Evolutionary conservation across 2,797 vertebrate species (phyloP).

Genomic region (Selene dorsalis): DNA sequence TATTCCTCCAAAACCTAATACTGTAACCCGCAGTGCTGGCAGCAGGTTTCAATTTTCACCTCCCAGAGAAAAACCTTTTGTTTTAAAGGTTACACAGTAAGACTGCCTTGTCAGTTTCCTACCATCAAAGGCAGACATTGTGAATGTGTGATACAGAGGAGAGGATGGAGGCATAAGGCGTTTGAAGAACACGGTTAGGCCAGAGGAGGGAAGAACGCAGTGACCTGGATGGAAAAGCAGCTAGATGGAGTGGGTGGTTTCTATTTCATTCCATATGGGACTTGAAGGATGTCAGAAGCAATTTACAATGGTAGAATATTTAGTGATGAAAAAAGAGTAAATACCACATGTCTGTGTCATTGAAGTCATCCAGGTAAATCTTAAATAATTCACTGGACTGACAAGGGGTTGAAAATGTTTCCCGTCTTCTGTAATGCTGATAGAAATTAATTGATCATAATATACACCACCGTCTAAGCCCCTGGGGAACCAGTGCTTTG

Average conservation of each 20-base stretch:
- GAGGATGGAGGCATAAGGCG: not conserved
- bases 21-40: not conserved
- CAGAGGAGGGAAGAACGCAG: not conserved
- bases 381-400: not conserved
- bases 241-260: not conserved
- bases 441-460: conserved; percentile 15
- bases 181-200: not conserved
- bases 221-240: not conserved
- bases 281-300: conserved; percentile 12
- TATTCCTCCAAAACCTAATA: conserved; percentile 3
- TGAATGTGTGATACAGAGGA: not conserved
- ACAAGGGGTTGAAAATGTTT: not conserved
- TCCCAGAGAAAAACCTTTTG: not conserved
- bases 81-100: conserved; percentile 5
- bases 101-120: not conserved
- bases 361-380: not conserved
- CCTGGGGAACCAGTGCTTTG: not conserved
- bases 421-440: not conserved
- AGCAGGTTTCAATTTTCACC: conserved; percentile 6
- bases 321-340: not conserved
- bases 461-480: not conserved
- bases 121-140: not conserved
- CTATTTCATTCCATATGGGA: not conserved
- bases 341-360: not conserved
- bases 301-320: not conserved